Evolutionary conservation across 2,797 vertebrate species (phyloP).

Genomic region (Dicrostonyx torquatus): DNA sequence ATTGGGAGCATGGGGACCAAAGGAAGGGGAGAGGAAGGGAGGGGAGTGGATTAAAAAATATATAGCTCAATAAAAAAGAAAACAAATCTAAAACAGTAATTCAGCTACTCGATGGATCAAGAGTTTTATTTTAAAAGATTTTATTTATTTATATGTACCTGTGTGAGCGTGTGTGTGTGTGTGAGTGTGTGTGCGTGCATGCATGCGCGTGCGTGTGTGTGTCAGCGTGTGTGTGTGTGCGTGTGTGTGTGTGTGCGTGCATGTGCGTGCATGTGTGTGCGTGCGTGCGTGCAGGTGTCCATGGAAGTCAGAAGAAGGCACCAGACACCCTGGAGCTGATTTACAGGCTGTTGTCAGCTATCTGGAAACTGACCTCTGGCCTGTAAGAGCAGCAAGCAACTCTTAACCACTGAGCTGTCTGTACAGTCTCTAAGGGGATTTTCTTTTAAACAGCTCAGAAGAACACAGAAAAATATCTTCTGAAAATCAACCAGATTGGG

Average conservation of each 20-base stretch:
- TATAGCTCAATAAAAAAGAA: too few relatives aligned
- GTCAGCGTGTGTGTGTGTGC: not conserved
- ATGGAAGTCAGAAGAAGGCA: not conserved
- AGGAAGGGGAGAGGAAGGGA: too few relatives aligned
- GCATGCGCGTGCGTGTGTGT: too few relatives aligned
- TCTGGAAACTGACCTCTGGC: not conserved
- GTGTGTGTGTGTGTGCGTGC: not conserved
- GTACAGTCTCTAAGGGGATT: not conserved
- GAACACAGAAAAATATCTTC: constrained; percentile 16
- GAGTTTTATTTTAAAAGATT: not conserved
- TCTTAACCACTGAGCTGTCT: not conserved
- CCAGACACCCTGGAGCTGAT: not conserved
- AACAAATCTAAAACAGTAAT: not conserved
- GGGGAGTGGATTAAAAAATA: too few relatives aligned
- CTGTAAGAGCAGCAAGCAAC: not conserved
- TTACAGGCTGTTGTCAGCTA: not conserved
- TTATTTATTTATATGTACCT: not conserved
- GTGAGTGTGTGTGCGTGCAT: not conserved
- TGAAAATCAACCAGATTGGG: not conserved
- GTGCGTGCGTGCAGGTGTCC: not conserved
- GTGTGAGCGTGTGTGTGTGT: not conserved
- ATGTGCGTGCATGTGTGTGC: not conserved
- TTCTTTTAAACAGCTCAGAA: constrained; percentile 44
- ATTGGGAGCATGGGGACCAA: too few relatives aligned
- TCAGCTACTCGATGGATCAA: not conserved